Percentiles rank a stretch among this genome's conserved stretches.
Conservation (phyloP, 2,113 vertebrate species). For the Anas platyrhynchos region DNA sequence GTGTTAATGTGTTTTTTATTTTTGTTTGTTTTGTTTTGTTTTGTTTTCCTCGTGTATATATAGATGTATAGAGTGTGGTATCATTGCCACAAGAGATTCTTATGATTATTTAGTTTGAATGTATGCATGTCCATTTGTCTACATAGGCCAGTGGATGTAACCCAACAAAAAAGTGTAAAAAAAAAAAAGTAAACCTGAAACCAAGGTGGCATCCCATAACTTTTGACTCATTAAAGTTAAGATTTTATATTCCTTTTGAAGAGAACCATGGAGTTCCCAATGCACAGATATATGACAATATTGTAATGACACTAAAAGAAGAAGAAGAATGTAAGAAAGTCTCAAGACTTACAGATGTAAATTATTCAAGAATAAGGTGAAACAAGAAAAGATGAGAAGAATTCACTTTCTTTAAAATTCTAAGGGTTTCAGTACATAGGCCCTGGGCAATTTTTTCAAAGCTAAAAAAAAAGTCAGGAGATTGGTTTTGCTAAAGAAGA, state of each 20-base stretch:
- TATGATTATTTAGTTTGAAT: neutral
- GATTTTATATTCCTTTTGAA: slow-evolving; percentile 43
- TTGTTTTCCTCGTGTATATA: neutral
- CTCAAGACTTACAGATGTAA: slow-evolving; percentile 35
- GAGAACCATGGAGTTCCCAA: neutral
- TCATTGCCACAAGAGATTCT: neutral
- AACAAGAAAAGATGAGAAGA: slow-evolving; percentile 58
- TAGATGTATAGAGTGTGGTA: neutral
- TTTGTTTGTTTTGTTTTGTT: no score
- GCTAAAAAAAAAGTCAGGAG: neutral
- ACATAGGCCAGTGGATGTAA: neutral
- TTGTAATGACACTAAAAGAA: slow-evolving; percentile 47
- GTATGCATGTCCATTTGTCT: neutral
- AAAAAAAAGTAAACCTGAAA: neutral
- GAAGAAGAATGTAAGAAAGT: neutral
- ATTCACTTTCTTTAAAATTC: slow-evolving; percentile 46
- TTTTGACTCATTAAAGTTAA: neutral
- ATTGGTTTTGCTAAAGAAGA: slow-evolving; percentile 32
- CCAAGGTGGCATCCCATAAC: neutral
- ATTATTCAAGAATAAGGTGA: slow-evolving; percentile 62
- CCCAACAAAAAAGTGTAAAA: neutral
- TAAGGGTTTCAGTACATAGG: neutral
- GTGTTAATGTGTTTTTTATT: neutral
- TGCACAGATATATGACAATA: slow-evolving; percentile 2
- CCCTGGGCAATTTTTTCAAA: slow-evolving; percentile 46